These are phyloP conservation scores for Sclerurus mexicanus DNA, from an alignment of 2,113 vertebrate species.

Conservation along the genomic window DNA sequence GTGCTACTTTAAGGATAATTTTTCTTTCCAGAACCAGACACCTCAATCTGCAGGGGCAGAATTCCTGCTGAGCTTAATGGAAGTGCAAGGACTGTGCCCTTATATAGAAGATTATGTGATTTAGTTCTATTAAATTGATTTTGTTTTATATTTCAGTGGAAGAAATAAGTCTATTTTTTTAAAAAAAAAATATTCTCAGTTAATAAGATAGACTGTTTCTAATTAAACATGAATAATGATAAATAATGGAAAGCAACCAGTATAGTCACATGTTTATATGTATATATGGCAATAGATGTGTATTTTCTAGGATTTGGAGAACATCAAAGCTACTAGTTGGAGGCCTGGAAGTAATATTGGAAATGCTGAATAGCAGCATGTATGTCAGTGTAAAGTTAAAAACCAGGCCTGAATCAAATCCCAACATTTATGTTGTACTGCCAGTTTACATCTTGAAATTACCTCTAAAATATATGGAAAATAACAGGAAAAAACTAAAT, in stretches of 20 bases:
- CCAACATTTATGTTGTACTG: background rate
- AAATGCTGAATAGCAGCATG: conserved; percentile 5
- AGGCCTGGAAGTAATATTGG: conserved; percentile 30
- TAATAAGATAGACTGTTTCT: conserved; percentile 26
- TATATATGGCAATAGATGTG: conserved; percentile 5
- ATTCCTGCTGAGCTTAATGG: background rate
- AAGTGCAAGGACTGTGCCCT: background rate
- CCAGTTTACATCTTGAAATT: background rate
- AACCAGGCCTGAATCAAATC: background rate
- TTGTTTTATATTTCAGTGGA: background rate
- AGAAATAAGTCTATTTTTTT: conserved; percentile 10
- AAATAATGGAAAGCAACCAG: conserved; percentile 38
- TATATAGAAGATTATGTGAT: conserved; percentile 13
- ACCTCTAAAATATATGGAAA: background rate
- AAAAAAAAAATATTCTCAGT: background rate
- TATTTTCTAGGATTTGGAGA: conserved; percentile 33
- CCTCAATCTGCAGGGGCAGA: background rate
- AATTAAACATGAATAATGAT: conserved; percentile 52
- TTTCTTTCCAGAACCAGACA: conserved; percentile 41
- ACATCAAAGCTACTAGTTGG: conserved; percentile 1
- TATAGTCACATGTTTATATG: background rate
- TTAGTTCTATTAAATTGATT: background rate
- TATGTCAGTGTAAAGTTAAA: background rate
- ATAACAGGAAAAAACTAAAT: background rate
- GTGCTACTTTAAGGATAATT: conserved; percentile 45